Evolutionary conservation across 2,797 vertebrate species (phyloP).

Genomic region (Manis javanica): DNA sequence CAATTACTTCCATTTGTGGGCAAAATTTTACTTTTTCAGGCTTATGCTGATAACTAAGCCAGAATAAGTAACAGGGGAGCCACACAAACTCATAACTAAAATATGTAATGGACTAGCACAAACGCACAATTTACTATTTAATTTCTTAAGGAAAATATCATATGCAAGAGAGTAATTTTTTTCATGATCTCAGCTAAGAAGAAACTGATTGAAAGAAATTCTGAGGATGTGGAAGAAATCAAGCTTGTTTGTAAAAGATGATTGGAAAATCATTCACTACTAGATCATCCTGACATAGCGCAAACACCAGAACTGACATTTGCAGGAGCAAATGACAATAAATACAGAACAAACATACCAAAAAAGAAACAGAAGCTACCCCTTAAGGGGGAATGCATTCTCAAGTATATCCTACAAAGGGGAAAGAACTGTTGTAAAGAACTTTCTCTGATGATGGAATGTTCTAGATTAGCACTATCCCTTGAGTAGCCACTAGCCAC

Average conservation of each 20-base stretch:
- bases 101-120: background rate
- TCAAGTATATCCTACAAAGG: background rate
- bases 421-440: background rate
- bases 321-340: slow-evolving; percentile 1
- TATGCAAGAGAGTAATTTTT: slow-evolving; percentile 44
- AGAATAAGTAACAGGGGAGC: background rate
- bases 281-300: background rate
- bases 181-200: slow-evolving; percentile 45
- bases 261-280: background rate
- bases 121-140: slow-evolving; percentile 20
- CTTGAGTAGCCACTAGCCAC: background rate
- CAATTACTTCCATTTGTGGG: slow-evolving; percentile 28
- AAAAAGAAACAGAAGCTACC: background rate
- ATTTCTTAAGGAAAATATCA: slow-evolving; percentile 36
- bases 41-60: slow-evolving; percentile 15
- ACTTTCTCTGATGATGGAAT: background rate
- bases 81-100: background rate
- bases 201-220: slow-evolving; percentile 37
- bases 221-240: background rate
- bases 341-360: background rate
- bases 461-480: background rate
- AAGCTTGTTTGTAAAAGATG: background rate
- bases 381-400: background rate
- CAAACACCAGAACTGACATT: background rate
- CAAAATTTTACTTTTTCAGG: background rate